Evolutionary conservation across 1,140 invertebrate species (phyloP), one percentile per base, ranked within the genome.

Genomic region (Notospermus geniculatus): DNA sequence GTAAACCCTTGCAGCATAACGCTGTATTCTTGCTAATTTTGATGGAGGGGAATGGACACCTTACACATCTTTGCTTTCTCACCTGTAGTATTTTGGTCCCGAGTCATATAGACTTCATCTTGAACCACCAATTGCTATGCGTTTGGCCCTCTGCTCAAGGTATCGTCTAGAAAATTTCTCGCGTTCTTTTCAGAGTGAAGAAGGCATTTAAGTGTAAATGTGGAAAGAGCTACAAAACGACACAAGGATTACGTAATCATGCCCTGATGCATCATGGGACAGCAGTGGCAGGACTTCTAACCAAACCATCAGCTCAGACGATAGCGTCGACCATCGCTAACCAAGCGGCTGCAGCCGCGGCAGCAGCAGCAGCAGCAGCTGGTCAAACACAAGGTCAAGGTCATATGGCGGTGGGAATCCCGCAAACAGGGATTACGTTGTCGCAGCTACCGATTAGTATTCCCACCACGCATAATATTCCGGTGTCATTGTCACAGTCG

Each of bases 201-300:
- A 91, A 91, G 82, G 85, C 85, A 5, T 90, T 87, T 78, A 88
- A 88, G 74, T 92, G 90, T 79, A 86, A 87, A 72, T 92, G 90
- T 80, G 89, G 89, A 57, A 92, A 91, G 82, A 90, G 87, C 75
- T 92, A 91, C 81, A 89, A 89, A 75, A 90, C 89, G 52, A 81
- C 85, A 15, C 87, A 89, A 77, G 88, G 88, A 30, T 80, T 92
- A 66, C 89, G 88, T 70, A 88, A 85, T 68, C 90, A 92, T 65
- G 68, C 64, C 43, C 57, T 71, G 25, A 54, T 62, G 1, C 71
- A 78, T 54, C 79, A 80, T 58, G 59, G 66, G 1, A 15, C 55
- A 4, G 28, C 50, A 11, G 59, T 15, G 15, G 32, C 32, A 7
- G 32, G 32, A 15, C 32, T 36, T 7, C 4, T 36, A 36, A 15